A percentile compares a stretch with the other conserved stretches of the same genome.
phyloP scores from a whole-genome alignment of 2,113 vertebrate species.

The Harpagus bidentatus region DNA sequence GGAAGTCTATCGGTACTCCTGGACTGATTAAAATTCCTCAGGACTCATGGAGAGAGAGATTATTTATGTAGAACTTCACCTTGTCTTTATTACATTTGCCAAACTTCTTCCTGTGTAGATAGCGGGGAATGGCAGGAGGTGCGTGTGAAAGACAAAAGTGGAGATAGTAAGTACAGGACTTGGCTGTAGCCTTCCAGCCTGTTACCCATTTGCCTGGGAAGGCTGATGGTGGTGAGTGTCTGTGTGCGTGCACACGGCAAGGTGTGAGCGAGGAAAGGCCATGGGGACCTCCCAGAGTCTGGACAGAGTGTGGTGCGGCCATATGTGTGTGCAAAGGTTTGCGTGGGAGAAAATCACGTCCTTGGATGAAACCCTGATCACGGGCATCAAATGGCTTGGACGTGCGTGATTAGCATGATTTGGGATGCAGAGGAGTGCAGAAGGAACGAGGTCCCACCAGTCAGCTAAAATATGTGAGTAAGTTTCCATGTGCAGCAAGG shows the following conservation, averaged over 20 bases:
- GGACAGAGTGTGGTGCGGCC: too few relatives aligned
- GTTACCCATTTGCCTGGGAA: background rate
- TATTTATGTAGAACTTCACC: slow-evolving; percentile 58
- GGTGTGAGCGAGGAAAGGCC: rapidly evolving
- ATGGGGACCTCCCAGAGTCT: background rate
- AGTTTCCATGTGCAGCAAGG: background rate
- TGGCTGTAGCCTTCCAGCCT: background rate
- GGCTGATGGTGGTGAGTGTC: background rate
- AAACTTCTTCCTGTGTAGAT: slow-evolving; percentile 46
- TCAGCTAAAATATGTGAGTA: background rate
- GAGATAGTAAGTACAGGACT: background rate
- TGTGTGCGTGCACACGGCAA: background rate
- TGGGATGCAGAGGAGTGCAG: background rate
- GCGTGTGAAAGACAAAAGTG: background rate
- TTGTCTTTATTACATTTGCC: slow-evolving; percentile 46
- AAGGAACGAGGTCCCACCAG: background rate
- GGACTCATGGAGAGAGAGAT: slow-evolving; percentile 51
- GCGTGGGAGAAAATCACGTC: background rate
- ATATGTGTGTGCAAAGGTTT: rapidly evolving
- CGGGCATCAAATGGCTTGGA: rapidly evolving
- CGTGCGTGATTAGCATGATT: background rate
- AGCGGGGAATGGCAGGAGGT: background rate
- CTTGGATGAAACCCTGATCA: background rate
- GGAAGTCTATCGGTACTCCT: slow-evolving; percentile 43
- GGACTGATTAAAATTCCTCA: slow-evolving; percentile 66